These are phyloP conservation scores for Melitaea cinxia DNA, from an alignment of 1,140 invertebrate species.

Conservation along the genomic window DNA sequence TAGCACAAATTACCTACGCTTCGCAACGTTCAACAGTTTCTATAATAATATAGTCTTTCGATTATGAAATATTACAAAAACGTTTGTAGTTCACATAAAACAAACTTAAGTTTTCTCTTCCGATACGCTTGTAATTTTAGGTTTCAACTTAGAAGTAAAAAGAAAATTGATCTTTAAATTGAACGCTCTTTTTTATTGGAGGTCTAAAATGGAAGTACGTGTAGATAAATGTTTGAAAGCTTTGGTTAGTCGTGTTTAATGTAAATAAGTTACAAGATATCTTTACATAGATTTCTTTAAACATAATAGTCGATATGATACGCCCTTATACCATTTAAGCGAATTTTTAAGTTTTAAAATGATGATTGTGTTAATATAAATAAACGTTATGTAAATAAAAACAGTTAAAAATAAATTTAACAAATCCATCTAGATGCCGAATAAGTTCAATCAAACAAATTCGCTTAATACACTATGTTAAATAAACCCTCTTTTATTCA, in stretches of 20 bases:
- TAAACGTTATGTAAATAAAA: no score
- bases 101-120: neutral
- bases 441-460: no score
- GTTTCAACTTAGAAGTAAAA: neutral
- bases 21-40: neutral
- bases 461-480: neutral
- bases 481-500: neutral
- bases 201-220: neutral
- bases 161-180: neutral
- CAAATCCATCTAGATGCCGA: no score
- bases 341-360: no score
- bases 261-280: no score
- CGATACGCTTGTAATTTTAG: neutral
- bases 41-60: neutral
- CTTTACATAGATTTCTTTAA: no score
- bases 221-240: no score
- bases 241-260: no score
- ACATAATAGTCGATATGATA: no score
- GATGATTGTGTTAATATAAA: no score
- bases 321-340: no score
- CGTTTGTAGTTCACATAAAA: conserved; percentile 3
- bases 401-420: no score
- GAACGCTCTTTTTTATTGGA: neutral
- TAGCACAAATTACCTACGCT: neutral
- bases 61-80: conserved; percentile 16